Evolutionary conservation across 1,140 invertebrate genomes (phyloP), one percentile per base, ranked within the genome.

Genomic region (Drosophila rufa): DNA sequence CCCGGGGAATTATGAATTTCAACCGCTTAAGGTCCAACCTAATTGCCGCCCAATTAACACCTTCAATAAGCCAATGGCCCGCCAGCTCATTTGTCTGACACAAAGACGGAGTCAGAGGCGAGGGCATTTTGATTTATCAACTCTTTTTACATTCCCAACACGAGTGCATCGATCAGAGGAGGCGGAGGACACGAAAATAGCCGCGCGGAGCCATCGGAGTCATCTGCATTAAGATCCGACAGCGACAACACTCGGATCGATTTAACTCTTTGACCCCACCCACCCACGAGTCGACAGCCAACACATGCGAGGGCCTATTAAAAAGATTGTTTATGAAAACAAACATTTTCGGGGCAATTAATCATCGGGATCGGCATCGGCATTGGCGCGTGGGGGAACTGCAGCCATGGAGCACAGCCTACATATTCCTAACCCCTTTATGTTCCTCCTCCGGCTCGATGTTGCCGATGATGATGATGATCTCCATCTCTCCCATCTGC

Each of bases 321-420:
- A 90, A 90, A 90, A 90, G 86, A 91, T 90, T 90, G 86, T 90
- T 90, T 90, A 90, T 90, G 86, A 90, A 90, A 90, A 91, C 82
- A 91, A 86, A 91, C 86, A 86, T 90, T 90, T 91, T 67, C 76
- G 78, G 53, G 64, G 56, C 86, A 69, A 90, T 90, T 90, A 86
- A 90, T 90, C 86, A 90, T 90, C 82, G 75, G 64, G 70, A 79
- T 58, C 82, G 75, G 64, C 75, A 79, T 55, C 45, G 64, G 30
- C 36, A 30, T 62, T 3, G 76, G 47, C 69, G 78, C 81, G 85
- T 85, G 85, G 81, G 84, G 80, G 85, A 75, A 79, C 43, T 53
- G 25, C 74, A 58, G 50, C 65, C 50, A 25, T 57, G 19, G n/a
- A 17, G 15, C 57, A 30, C 27, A 30, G 22, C 42, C 27, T 33